Base-by-base conservation (phyloP, 2,888 invertebrate species). In the Germaria angustata region DNA sequence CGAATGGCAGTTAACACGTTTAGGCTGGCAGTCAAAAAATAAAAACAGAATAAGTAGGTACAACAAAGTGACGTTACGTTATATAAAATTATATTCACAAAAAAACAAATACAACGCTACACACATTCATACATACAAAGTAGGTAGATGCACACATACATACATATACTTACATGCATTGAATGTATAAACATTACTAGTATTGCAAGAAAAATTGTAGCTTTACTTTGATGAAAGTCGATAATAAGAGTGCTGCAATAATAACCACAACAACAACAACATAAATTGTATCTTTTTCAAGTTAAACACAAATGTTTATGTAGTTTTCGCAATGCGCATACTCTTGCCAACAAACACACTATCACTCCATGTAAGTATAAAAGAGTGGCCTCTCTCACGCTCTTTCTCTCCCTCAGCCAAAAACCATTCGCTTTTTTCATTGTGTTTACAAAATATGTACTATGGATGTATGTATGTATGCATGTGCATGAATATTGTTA, bases 31-130 rank as follows among this genome's bases (percentile, higher is more conserved):
- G 75, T 79, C 57, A 44, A 69, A 81, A 55, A 41, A 44, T 63
- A 59, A 15, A 69, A 61, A 34, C 36, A 39, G 57, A 41, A 41
- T 44, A 2, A n/a, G n/a, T n/a, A 32, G 61, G 28, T 72, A 57
- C 53, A 53, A 75, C 68, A 61, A 75, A 81, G 73, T 72, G 84
- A 78, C 76, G 81, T 75, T 75, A 76, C 75, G 80, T 85, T 85
- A 84, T 85, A 72, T 84, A 84, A 81, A 75, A 61, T 34, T 49
- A 8, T 17, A 44, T 46, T n/a, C 7, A 15, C 13, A 13, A 55
- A 68, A 69, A 69, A 55, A 59, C n/a, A 44, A 57, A 6, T 28
- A 28, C 4, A 53, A 22, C 17, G 5, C 36, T 36, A 36, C 9
- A 8, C 8, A 36, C 8, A 28, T 28, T 13, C 6, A 51, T 34